Percentiles rank a stretch among this genome's conserved stretches.
phyloP scores from a whole-genome alignment of 2,797 vertebrate genomes.

The Acestrorhynchus altus region DNA sequence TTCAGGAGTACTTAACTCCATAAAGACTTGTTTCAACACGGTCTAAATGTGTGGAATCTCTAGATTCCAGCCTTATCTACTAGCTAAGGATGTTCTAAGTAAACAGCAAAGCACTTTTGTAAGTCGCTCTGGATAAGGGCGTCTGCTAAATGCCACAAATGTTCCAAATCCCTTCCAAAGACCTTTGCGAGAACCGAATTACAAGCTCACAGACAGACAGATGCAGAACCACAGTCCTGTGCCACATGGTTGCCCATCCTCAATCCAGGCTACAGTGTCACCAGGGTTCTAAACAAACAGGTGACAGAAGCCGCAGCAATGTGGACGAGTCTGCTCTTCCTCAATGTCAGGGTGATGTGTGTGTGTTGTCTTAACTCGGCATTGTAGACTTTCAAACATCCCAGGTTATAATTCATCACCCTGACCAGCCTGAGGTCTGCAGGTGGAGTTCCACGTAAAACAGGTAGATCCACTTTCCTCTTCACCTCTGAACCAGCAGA shows the following conservation, averaged over 20 bases:
- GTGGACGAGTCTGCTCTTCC: conserved; percentile 8
- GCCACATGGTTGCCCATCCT: not conserved
- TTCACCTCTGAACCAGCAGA: not conserved
- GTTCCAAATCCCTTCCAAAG: too few species aligned
- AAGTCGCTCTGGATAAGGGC: too few species aligned
- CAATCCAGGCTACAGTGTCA: not conserved
- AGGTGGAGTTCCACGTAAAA: not conserved
- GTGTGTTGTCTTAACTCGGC: not conserved
- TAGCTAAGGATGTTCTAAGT: too few species aligned
- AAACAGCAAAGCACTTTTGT: too few species aligned
- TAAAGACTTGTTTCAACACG: too few species aligned
- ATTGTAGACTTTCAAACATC: not conserved
- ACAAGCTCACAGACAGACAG: conserved; percentile 2
- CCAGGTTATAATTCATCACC: not conserved
- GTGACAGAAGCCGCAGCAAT: conserved; percentile 14
- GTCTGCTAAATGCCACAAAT: too few species aligned
- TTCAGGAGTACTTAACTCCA: too few species aligned
- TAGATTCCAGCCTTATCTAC: too few species aligned
- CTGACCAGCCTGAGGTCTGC: not conserved
- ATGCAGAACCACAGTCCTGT: not conserved
- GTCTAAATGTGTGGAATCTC: too few species aligned
- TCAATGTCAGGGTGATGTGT: not conserved
- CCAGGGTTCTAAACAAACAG: not conserved
- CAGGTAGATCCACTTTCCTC: not conserved
- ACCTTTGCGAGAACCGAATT: too few species aligned